These are phyloP conservation scores for Drosophila arizonae DNA, from an alignment of 1,140 invertebrate species.

Conservation along the genomic window DNA sequence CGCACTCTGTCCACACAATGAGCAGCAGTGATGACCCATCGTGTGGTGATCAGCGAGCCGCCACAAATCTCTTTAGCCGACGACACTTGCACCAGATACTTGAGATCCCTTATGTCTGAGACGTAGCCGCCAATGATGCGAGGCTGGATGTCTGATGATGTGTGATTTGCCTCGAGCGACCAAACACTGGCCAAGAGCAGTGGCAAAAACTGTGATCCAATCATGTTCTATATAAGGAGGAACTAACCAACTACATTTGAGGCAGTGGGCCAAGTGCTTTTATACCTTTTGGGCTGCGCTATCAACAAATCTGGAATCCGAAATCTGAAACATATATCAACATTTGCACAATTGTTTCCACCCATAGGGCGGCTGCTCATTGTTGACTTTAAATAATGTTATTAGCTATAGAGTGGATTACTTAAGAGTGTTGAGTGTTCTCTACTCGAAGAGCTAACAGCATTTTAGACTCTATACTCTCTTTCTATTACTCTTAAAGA, in stretches of 20 bases:
- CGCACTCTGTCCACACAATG: conserved; percentile 53
- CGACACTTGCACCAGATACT: conserved; percentile 60
- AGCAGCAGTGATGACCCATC: conserved; percentile 62
- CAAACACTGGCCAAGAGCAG: conserved; percentile 24
- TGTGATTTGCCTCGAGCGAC: background rate
- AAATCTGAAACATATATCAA: conserved; percentile 18
- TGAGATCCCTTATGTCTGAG: conserved; percentile 45
- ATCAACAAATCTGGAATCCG: conserved; percentile 33
- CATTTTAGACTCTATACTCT: too few species aligned
- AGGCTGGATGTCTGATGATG: conserved; percentile 27
- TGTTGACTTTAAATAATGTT: conserved; percentile 17
- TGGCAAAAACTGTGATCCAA: conserved; percentile 19
- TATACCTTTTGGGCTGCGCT: conserved; percentile 20
- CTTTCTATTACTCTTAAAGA: too few species aligned
- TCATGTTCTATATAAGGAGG: conserved; percentile 4
- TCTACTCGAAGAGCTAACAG: background rate
- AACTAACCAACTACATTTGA: conserved; percentile 8
- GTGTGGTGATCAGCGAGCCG: conserved; percentile 48
- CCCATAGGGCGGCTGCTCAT: background rate
- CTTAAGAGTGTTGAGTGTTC: background rate
- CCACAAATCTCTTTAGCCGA: conserved; percentile 51
- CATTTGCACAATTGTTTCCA: conserved; percentile 70
- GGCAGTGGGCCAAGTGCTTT: conserved; percentile 25
- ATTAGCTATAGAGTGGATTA: background rate
- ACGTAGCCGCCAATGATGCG: conserved; percentile 64